A percentile compares a stretch with the other conserved stretches of the same genome.
phyloP scores from a whole-genome alignment of 2,113 vertebrate species.

The Puffinus mauretanicus region DNA sequence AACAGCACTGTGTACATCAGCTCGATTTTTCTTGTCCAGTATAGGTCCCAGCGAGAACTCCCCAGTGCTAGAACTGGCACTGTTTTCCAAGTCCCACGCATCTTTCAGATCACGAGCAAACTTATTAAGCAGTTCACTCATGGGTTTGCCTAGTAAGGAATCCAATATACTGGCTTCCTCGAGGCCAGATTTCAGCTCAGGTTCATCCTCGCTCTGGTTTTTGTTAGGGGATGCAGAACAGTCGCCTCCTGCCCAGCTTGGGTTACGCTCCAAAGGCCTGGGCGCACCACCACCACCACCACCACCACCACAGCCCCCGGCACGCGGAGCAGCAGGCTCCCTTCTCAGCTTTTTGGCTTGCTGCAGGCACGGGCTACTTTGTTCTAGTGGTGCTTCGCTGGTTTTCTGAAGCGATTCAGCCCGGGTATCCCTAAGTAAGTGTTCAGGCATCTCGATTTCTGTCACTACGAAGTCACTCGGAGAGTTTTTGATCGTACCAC shows the following conservation, averaged over 20 bases:
- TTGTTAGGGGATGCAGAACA: neutral
- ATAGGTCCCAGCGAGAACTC: slow-evolving; percentile 83
- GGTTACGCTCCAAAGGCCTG: neutral
- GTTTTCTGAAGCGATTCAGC: neutral
- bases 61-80: neutral
- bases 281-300: rapidly evolving
- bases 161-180: slow-evolving; percentile 29
- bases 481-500: slow-evolving; percentile 85
- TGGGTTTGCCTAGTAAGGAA: slow-evolving; percentile 72
- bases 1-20: slow-evolving; percentile 82
- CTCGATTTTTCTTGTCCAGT: slow-evolving; percentile 81
- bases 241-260: neutral
- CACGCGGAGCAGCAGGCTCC: neutral
- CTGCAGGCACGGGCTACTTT: neutral
- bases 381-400: neutral
- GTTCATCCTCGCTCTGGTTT: neutral
- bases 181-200: neutral
- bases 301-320: neutral
- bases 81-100: neutral
- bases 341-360: neutral
- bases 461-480: slow-evolving; percentile 88
- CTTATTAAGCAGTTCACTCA: slow-evolving; percentile 69
- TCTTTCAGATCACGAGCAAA: slow-evolving; percentile 77
- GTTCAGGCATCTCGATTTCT: slow-evolving; percentile 79
- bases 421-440: slow-evolving; percentile 19